Conservation (phyloP, 2,888 invertebrate species). For the Rotaria magnacalcarata region DNA sequence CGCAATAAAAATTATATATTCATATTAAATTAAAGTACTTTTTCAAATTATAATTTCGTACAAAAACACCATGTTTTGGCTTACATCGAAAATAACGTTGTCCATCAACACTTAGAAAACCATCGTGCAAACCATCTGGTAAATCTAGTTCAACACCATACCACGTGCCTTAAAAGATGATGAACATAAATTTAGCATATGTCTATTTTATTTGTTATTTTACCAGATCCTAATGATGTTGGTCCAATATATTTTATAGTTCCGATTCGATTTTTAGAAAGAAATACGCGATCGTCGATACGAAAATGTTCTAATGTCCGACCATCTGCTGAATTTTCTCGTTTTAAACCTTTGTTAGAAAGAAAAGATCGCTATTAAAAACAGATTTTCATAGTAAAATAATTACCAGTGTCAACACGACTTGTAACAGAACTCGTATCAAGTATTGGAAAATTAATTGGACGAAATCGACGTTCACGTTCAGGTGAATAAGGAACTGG, state of each 20-base stretch:
- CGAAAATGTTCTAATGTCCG: constrained; percentile 50
- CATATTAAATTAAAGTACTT: constrained; percentile 51
- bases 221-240: constrained; percentile 61
- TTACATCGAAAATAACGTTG: constrained; percentile 56
- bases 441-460: constrained; percentile 26
- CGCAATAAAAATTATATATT: no score
- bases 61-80: constrained; percentile 58
- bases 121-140: constrained; percentile 59
- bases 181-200: not conserved
- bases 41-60: constrained; percentile 56
- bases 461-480: constrained; percentile 24
- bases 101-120: constrained; percentile 53
- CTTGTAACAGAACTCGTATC: not conserved
- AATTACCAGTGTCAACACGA: not conserved
- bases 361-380: not conserved
- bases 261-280: constrained; percentile 60
- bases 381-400: not conserved
- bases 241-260: constrained; percentile 59
- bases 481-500: not conserved
- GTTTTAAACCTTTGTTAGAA: not conserved
- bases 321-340: not conserved
- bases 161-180: constrained; percentile 56
- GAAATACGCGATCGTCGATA: constrained; percentile 59
- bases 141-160: constrained; percentile 59
- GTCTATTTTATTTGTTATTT: not conserved